Percentiles rank a stretch among this genome's conserved stretches.
phyloP scores from a whole-genome alignment of 2,888 invertebrate species.

The Chrysolina oricalcia region DNA sequence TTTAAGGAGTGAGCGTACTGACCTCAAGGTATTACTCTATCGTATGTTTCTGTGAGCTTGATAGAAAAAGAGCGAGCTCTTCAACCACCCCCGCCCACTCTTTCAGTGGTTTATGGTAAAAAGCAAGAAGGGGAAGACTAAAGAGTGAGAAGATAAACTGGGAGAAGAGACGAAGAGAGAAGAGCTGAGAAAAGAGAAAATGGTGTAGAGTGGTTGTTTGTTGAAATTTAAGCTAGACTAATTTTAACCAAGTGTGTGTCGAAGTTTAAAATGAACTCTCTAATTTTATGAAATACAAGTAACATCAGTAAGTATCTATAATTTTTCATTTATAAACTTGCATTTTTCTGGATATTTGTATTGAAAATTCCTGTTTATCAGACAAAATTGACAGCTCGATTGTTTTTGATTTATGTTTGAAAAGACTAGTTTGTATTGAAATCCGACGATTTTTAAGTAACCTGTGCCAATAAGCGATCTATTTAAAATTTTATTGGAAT shows the following conservation, averaged over 20 bases:
- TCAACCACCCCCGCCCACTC: too few species aligned
- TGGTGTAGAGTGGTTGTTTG: neutral
- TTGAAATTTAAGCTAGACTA: neutral
- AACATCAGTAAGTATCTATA: constrained; percentile 5
- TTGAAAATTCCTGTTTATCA: constrained; percentile 15
- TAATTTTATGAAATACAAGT: neutral
- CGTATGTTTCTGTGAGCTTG: too few species aligned
- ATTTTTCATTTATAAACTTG: neutral
- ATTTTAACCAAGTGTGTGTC: neutral
- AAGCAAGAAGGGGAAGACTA: too few species aligned
- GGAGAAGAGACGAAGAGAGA: too few species aligned
- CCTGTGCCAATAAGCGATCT: neutral
- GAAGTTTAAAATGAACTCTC: neutral
- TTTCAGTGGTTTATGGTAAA: too few species aligned
- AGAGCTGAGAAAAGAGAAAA: constrained; percentile 2
- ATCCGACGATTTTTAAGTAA: neutral
- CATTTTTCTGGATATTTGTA: neutral
- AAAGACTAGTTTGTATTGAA: neutral
- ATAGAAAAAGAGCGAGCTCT: too few species aligned
- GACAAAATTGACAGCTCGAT: constrained; percentile 8
- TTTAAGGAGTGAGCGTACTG: too few species aligned
- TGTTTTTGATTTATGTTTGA: neutral
- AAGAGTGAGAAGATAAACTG: too few species aligned
- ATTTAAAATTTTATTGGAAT: neutral
- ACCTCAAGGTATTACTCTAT: too few species aligned